Evolutionary conservation across 2,113 vertebrate genomes (phyloP).

Genomic region (Pelusios castaneus): DNA sequence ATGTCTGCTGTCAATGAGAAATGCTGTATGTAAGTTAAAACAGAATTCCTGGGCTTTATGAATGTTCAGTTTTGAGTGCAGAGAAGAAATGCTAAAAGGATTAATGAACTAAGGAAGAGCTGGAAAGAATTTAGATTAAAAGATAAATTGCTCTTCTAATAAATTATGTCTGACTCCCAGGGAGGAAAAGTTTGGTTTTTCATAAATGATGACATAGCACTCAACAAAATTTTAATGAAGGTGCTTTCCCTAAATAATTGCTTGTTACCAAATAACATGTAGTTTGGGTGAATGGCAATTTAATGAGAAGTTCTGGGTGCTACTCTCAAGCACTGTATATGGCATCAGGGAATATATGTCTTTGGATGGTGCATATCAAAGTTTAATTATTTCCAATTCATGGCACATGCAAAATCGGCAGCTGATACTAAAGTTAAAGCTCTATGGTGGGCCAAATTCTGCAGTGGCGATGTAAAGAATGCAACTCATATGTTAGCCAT

Average conservation of each 20-base stretch:
- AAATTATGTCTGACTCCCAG: constrained; percentile 42
- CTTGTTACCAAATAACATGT: constrained; percentile 18
- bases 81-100: constrained; percentile 62
- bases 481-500: background rate
- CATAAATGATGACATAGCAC: constrained; percentile 16
- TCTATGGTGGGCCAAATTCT: background rate
- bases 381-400: constrained; percentile 26
- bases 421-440: background rate
- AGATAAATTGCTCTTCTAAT: constrained; percentile 59
- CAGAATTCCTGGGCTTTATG: constrained; percentile 44
- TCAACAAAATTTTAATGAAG: constrained; percentile 49
- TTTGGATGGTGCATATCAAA: constrained; percentile 5
- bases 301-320: constrained; percentile 28
- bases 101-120: constrained; percentile 53
- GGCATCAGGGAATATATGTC: constrained; percentile 15
- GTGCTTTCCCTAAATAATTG: constrained; percentile 53
- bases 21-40: constrained; percentile 46
- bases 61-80: constrained; percentile 56
- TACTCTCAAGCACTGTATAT: background rate
- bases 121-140: constrained; percentile 66
- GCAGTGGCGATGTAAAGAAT: background rate
- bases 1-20: constrained; percentile 48
- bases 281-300: background rate
- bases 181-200: constrained; percentile 61
- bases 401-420: background rate